Conservation (phyloP, 2,888 invertebrate genomes). For the Salpingus planirostris region DNA sequence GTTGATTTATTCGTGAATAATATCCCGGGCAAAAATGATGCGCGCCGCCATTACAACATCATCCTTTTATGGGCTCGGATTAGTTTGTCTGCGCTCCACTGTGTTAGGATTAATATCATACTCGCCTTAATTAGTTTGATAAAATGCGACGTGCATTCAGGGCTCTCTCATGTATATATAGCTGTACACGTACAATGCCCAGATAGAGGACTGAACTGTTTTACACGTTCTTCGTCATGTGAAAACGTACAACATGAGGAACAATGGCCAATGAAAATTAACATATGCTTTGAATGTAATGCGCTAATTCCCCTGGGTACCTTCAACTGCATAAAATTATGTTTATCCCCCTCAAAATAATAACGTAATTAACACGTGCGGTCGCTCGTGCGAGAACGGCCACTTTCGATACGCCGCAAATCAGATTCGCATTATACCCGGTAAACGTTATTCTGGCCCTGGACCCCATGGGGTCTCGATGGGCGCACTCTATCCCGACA, state of each 20-base stretch:
- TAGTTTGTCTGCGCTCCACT: conserved; percentile 13
- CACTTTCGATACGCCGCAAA: too few relatives aligned
- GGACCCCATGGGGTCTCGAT: too few relatives aligned
- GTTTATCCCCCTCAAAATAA: too few relatives aligned
- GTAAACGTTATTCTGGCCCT: too few relatives aligned
- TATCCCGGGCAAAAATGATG: conserved; percentile 12
- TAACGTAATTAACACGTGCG: too few relatives aligned
- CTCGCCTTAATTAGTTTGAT: conserved; percentile 19
- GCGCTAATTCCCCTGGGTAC: conserved; percentile 9
- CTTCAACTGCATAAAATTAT: conserved; percentile 13
- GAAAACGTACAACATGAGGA: conserved; percentile 13
- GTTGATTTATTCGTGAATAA: conserved; percentile 14
- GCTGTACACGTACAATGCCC: conserved; percentile 15
- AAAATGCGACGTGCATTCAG: conserved; percentile 17
- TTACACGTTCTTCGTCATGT: conserved; percentile 17
- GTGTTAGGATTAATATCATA: conserved; percentile 18
- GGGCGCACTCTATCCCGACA: too few relatives aligned
- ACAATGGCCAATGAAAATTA: conserved; percentile 16
- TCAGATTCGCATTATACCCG: too few relatives aligned
- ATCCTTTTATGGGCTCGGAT: conserved; percentile 14
- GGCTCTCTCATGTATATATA: too few relatives aligned
- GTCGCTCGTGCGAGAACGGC: too few relatives aligned
- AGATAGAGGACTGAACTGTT: conserved; percentile 12
- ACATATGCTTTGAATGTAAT: conserved; percentile 16
- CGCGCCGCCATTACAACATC: conserved; percentile 11